Conservation (phyloP, 2,797 vertebrate species). For the Florisuga fusca region DNA sequence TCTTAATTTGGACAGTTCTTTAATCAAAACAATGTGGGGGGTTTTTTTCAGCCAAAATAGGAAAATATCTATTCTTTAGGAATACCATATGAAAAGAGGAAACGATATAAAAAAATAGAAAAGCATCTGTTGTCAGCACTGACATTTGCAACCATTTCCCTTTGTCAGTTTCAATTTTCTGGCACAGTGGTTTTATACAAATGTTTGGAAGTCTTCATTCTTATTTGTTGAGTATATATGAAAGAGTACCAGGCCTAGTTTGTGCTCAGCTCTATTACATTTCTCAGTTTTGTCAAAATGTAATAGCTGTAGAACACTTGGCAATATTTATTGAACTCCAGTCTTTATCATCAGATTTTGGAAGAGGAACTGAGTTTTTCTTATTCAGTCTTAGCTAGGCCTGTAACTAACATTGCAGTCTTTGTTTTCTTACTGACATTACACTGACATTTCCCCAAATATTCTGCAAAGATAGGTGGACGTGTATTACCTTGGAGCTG, state of each 20-base stretch:
- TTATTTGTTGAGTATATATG: not conserved
- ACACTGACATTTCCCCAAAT: not conserved
- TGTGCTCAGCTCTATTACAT: not conserved
- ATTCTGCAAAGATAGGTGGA: not conserved
- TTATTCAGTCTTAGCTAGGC: not conserved
- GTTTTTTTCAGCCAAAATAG: not conserved
- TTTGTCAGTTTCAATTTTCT: not conserved
- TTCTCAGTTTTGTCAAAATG: constrained; percentile 4
- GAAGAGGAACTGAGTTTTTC: not conserved
- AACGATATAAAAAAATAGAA: not conserved
- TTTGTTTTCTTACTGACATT: not conserved
- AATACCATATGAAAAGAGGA: not conserved
- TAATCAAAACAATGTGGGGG: not conserved
- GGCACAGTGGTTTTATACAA: not conserved
- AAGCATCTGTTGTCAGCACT: not conserved
- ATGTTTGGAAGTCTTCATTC: not conserved
- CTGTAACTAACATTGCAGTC: not conserved
- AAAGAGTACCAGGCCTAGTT: not conserved
- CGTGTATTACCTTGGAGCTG: not conserved
- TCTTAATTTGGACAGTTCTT: not conserved
- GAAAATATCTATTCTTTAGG: not conserved
- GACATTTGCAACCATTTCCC: not conserved
- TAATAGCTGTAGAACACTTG: not conserved
- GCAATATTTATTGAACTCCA: not conserved
- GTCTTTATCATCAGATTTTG: not conserved